Evolutionary conservation across 2,888 invertebrate genomes (phyloP).

Genomic region (Aradus depressus): DNA sequence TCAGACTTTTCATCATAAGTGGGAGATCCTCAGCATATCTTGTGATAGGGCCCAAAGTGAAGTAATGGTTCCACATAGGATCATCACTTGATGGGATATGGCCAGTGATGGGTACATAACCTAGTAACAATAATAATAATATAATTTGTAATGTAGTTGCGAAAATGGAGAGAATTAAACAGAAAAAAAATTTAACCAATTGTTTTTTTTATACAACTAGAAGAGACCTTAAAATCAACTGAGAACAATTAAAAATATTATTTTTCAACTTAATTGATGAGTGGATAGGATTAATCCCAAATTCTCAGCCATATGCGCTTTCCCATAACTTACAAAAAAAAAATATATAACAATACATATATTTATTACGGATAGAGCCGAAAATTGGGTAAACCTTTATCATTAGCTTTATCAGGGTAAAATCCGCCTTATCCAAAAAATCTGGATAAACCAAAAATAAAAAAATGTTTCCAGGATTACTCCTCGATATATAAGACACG

Average conservation of each 20-base stretch:
- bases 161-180: not conserved
- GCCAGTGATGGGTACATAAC: slow-evolving; percentile 50
- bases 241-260: not conserved
- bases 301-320: no score
- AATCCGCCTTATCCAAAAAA: no score
- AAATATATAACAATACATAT: no score
- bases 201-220: not conserved
- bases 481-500: no score
- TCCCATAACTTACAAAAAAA: no score
- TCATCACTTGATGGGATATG: slow-evolving; percentile 54
- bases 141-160: not conserved
- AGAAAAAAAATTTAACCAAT: not conserved
- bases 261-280: no score
- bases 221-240: not conserved
- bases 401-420: no score
- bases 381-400: no score
- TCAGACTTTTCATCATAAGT: slow-evolving; percentile 58
- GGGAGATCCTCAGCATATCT: slow-evolving; percentile 76
- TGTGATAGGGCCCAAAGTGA: slow-evolving; percentile 75
- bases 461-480: no score
- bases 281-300: no score
- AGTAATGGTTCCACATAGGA: slow-evolving; percentile 51
- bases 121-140: slow-evolving; percentile 26
- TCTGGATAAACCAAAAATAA: no score
- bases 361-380: no score